Evolutionary conservation across 1,140 invertebrate species (phyloP), one percentile per base, ranked within the genome.

Genomic region (Euglossa dilemma): DNA sequence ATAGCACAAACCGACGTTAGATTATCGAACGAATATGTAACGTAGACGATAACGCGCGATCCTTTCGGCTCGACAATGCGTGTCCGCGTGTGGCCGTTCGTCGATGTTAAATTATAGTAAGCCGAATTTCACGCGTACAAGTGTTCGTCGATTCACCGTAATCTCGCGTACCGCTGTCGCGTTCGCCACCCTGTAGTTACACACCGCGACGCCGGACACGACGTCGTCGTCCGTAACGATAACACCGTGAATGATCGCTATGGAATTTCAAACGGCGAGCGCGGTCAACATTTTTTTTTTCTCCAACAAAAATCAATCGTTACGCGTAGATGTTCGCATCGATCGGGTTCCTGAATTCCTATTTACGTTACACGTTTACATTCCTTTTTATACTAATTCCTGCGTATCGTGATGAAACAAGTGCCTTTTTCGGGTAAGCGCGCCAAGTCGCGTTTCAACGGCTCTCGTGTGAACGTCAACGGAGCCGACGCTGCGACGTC

Each of bases 1-100:
- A 25, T 85, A 59, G 72, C 80, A 75, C 86, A 72, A 87, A 83
- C 74, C 23, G 28, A 28, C 12, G 28, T 86, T 87, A 87, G 86
- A 70, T 86, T 86, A 83, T 83, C 56, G 23, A 81, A 81, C 54
- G 71, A 83, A 72, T 59, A 52, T 77, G 75, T 74, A 85, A 83
- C 18, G 74, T 79, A 86, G 63, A 43, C 54, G 71, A 70, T 69
- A 64, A 61, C 56, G 57, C 74, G 66, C 66, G 45, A 67, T 9
- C 2, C n/a, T 47, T 47, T 25, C 7, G n/a, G 20, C 4, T 61
- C n/a, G 28, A 11, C 36, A 25, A 52, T 28, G 18, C 28, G 20
- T 23, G n/a, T 43, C 36, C 47, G 47, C 25, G 25, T 20, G 36
- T n/a, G 18, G 25, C 45, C 36, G 54, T 59, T 59, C 28, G 23